Evolutionary conservation across 2,113 vertebrate genomes (phyloP).

Genomic region (Erythrocercus mccallii): DNA sequence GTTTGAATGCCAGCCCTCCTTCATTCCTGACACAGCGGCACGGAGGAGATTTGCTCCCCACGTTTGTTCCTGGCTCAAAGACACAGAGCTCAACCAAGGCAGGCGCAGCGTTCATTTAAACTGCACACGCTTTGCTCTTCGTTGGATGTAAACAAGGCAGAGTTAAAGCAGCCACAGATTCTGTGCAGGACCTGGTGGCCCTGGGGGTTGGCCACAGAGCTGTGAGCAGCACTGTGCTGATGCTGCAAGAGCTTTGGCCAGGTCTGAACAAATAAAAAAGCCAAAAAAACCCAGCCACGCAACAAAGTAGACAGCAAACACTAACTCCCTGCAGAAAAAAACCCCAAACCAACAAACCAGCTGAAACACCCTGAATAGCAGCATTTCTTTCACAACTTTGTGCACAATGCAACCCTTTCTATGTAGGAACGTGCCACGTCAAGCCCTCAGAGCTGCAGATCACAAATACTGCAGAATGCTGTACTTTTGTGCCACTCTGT

Average conservation of each 20-base stretch:
- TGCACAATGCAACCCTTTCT: slow-evolving; percentile 16
- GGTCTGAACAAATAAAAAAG: not conserved
- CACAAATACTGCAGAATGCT: slow-evolving; percentile 28
- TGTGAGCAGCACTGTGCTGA: not conserved
- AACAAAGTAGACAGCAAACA: not conserved
- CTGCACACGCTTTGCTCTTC: not conserved
- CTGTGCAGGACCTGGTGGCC: not conserved
- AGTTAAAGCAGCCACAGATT: not conserved
- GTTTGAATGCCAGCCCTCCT: not conserved
- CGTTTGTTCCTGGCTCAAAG: not conserved
- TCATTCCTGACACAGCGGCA: not conserved
- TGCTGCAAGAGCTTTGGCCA: not conserved
- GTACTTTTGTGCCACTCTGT: not conserved
- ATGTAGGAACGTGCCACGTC: not conserved
- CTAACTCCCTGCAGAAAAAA: not conserved
- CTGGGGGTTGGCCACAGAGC: not conserved
- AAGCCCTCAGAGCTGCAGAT: not conserved
- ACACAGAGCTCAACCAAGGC: fast-evolving
- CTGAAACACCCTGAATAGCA: slow-evolving; percentile 14
- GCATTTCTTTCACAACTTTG: slow-evolving; percentile 1
- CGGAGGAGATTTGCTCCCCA: not conserved
- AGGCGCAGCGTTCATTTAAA: not conserved
- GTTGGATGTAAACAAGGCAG: not conserved
- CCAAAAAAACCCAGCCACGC: not conserved
- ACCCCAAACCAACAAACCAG: too few relatives aligned